Base-by-base conservation (phyloP, 2,113 vertebrate genomes). In the Hepsetus odoe region DNA sequence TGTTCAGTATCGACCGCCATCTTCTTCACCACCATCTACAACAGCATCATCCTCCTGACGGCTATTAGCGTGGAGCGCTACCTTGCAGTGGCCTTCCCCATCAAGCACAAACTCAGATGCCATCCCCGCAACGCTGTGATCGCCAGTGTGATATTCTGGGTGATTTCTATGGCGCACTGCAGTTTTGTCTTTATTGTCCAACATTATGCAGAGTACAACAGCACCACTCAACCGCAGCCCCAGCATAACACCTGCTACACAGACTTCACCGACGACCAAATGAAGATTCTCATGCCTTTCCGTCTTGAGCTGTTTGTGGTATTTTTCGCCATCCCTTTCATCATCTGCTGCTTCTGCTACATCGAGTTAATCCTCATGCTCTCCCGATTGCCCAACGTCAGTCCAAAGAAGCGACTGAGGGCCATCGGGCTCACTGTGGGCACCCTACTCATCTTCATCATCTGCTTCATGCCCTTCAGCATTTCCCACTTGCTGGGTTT, bases 11-110 rank as follows among this genome's bases (percentile, higher is more conserved):
- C 84, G 10, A 82, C 85, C 79, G 93, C 92, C 82, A n/a, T 51
- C 66, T 93, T 93, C 84, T 94, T 87, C 80, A 87, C 90, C 80
- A 90, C 86, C 89, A 91, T 93, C 81, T 92, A 91, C 70, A 86
- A 91, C 81, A 93, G 91, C 88, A 88, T 85, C 10, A 83, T 91
- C 61, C 92, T 94, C 55, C 84, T 94, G 79, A 91, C 86, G 0
- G 92, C 88, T 0, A 87, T 95, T 66, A 93, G 92, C 38, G 83
- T 91, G 0, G 89, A 94, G 82, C 89, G 93, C 26, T 93, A 92
- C 74, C 86, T 93, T 20, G 89, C 90, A 1, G 92, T 91, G 28
- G 92, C 90, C 5, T 92, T 88, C 38, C 92, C 93, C 0, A 84
- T 90, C 65, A 80, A 82, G 55, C 88, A 88, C 87, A 90, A 89